Percentiles rank a stretch among this genome's conserved stretches.
Evolutionary conservation across 2,113 vertebrate species (phyloP).

Genomic region (Leuciscus idus): DNA sequence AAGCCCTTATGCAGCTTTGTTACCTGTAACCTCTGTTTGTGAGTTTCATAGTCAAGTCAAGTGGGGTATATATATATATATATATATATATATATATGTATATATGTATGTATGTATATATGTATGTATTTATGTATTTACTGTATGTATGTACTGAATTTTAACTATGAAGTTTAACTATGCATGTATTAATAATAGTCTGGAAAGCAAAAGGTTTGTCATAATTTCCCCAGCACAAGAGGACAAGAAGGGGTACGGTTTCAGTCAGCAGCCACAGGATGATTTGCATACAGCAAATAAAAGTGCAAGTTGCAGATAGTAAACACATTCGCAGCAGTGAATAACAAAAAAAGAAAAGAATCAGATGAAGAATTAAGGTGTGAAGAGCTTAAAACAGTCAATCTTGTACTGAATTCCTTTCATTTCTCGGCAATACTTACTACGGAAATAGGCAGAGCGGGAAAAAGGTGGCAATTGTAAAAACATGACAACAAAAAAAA

Average conservation of each 20-base stretch:
- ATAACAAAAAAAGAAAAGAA: conserved; percentile 17
- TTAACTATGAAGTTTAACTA: background rate
- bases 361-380: conserved; percentile 70
- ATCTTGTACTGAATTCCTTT: conserved; percentile 56
- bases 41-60: no score
- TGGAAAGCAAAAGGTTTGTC: background rate
- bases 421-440: conserved; percentile 55
- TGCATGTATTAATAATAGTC: background rate
- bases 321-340: conserved; percentile 61
- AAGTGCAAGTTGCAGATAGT: conserved; percentile 49
- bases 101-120: no score
- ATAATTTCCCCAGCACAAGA: conserved; percentile 32
- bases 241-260: conserved; percentile 68
- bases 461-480: conserved; percentile 55
- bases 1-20: no score
- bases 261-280: conserved; percentile 73
- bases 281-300: conserved; percentile 67
- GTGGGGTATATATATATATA: no score
- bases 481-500: conserved; percentile 35
- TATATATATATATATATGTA: no score
- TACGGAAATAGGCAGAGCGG: conserved; percentile 50
- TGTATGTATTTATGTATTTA: background rate
- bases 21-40: no score
- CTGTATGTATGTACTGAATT: no score
- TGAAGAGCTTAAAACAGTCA: conserved; percentile 55